These are phyloP conservation scores for Nephrocerus scutellatus DNA, from an alignment of 2,888 invertebrate genomes.

Conservation along the genomic window DNA sequence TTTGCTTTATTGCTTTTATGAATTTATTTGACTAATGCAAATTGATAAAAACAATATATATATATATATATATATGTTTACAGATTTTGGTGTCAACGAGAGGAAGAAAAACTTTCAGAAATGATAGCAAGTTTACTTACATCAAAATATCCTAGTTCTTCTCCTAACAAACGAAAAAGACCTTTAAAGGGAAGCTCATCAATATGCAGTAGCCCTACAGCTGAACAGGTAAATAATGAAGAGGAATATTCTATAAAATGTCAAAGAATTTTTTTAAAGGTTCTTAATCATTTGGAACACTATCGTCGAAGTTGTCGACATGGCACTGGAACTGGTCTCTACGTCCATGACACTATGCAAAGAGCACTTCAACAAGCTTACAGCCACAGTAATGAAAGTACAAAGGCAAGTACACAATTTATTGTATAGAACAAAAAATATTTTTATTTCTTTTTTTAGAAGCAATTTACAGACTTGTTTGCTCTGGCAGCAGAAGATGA, in stretches of 20 bases:
- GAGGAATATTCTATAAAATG: constrained; percentile 5
- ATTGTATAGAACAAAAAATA: neutral
- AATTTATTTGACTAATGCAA: neutral
- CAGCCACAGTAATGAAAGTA: constrained; percentile 77
- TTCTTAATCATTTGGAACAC: constrained; percentile 87
- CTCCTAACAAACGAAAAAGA: constrained; percentile 87
- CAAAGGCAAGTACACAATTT: constrained; percentile 53
- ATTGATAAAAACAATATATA: neutral
- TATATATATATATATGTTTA: constrained; percentile 4
- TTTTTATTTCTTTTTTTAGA: constrained; percentile 48
- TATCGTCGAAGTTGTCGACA: constrained; percentile 65
- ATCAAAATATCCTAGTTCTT: constrained; percentile 77
- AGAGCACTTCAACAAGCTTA: constrained; percentile 83
- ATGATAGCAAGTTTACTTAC: constrained; percentile 70
- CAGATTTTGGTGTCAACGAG: constrained; percentile 85
- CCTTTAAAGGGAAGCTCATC: constrained; percentile 65
- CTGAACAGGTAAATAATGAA: constrained; percentile 58
- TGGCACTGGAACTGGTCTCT: constrained; percentile 65
- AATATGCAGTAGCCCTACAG: constrained; percentile 64
- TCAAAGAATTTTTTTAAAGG: constrained; percentile 46
- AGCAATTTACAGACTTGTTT: constrained; percentile 84
- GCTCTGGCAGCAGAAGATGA: constrained; percentile 86
- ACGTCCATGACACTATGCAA: constrained; percentile 86
- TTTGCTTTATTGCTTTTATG: neutral
- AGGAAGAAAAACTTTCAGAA: constrained; percentile 81